Conservation (phyloP, 1,140 invertebrate species). For the Lepidurus apus region DNA sequence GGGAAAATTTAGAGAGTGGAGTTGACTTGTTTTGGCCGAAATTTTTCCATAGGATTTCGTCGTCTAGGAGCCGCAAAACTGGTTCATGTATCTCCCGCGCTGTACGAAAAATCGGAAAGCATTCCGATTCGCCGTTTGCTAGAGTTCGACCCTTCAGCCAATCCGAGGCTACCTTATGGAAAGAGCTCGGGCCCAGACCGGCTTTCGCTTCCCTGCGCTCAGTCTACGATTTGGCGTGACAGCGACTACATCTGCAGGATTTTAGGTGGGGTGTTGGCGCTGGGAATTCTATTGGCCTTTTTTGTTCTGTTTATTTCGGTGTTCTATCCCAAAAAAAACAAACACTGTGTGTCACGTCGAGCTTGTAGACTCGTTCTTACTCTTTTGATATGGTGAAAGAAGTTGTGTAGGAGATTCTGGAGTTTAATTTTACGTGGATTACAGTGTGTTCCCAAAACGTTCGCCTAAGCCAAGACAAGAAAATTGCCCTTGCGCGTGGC, state of each 20-base stretch:
- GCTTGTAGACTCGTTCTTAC: neutral
- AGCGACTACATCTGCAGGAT: neutral
- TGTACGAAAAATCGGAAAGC: too few relatives aligned
- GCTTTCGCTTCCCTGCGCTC: neutral
- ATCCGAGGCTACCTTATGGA: too few relatives aligned
- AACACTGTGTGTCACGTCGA: neutral
- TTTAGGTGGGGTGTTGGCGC: neutral
- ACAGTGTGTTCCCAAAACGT: neutral
- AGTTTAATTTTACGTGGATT: neutral
- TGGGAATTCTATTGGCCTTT: neutral
- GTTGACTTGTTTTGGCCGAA: too few relatives aligned
- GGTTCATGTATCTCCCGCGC: too few relatives aligned
- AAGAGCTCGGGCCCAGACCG: neutral
- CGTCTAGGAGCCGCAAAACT: too few relatives aligned
- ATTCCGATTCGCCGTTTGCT: too few relatives aligned
- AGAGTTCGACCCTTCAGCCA: too few relatives aligned
- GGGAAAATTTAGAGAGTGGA: too few relatives aligned
- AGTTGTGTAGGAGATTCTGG: too few relatives aligned
- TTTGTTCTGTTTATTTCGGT: neutral
- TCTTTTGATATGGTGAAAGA: neutral
- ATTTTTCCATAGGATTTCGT: too few relatives aligned
- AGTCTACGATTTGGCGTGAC: slow-evolving; percentile 9
- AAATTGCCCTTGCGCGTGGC: neutral
- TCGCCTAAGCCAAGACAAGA: too few relatives aligned
- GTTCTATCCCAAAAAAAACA: neutral